Evolutionary conservation across 2,888 invertebrate species (phyloP).

Genomic region (Caenorhabditis wallacei): DNA sequence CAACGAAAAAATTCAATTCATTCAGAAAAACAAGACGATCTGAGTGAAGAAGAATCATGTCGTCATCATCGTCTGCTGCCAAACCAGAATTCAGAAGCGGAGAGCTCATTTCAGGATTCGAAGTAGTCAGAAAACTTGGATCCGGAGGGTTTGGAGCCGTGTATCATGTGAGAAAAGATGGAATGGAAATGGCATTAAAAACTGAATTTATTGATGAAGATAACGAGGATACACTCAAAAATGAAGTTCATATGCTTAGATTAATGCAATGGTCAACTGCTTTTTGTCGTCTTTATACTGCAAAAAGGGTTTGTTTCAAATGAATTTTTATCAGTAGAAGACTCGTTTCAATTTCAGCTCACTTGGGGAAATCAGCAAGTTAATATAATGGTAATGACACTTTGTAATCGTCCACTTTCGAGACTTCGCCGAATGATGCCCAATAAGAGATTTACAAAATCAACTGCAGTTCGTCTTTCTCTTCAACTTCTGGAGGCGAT

Average conservation of each 20-base stretch:
- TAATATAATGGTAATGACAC: slow-evolving; percentile 77
- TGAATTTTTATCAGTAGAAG: no score
- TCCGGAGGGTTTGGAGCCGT: slow-evolving; percentile 79
- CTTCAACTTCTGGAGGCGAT: slow-evolving; percentile 70
- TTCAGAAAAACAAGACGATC: slow-evolving; percentile 20
- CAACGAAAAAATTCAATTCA: background rate
- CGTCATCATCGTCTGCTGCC: slow-evolving; percentile 55
- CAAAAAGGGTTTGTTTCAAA: slow-evolving; percentile 35
- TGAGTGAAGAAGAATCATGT: slow-evolving; percentile 49
- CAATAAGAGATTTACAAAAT: slow-evolving; percentile 72
- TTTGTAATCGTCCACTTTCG: slow-evolving; percentile 74
- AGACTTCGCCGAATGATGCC: slow-evolving; percentile 74
- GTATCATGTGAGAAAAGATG: slow-evolving; percentile 68
- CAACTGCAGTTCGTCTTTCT: slow-evolving; percentile 75
- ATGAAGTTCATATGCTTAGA: slow-evolving; percentile 71
- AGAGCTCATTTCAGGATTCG: slow-evolving; percentile 28
- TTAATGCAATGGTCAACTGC: slow-evolving; percentile 71
- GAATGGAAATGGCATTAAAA: slow-evolving; percentile 71
- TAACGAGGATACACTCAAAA: slow-evolving; percentile 60
- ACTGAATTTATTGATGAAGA: slow-evolving; percentile 71
- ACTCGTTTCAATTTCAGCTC: background rate
- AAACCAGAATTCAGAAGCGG: slow-evolving; percentile 61
- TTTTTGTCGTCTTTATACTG: slow-evolving; percentile 71
- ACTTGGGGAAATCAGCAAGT: slow-evolving; percentile 32
- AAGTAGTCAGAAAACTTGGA: slow-evolving; percentile 72